These are phyloP conservation scores for Leontocebus nigricollis DNA, from an alignment of 2,797 vertebrate species.

Conservation along the genomic window DNA sequence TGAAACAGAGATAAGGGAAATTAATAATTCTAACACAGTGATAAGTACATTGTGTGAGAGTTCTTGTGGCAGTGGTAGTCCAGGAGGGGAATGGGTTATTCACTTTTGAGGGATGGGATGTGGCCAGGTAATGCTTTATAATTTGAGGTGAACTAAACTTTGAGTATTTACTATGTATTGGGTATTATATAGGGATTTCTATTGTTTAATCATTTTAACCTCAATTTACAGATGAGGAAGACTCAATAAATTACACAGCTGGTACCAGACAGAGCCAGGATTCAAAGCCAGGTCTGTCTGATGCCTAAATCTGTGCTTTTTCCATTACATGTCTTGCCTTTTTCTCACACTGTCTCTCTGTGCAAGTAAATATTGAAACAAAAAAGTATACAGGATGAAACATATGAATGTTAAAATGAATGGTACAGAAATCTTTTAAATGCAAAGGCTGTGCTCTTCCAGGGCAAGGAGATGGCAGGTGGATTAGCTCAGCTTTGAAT, in stretches of 20 bases:
- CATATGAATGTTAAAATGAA: not conserved
- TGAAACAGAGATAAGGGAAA: constrained; percentile 8
- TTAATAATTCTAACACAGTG: not conserved
- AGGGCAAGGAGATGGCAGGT: not conserved
- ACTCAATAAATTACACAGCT: constrained; percentile 29
- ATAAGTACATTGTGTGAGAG: not conserved
- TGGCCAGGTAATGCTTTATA: not conserved
- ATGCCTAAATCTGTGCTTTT: not conserved
- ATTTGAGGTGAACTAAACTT: not conserved
- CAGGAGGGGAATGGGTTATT: not conserved
- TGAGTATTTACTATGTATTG: not conserved
- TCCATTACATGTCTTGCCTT: not conserved
- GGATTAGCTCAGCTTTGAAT: not conserved
- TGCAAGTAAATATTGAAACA: not conserved
- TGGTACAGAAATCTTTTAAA: not conserved
- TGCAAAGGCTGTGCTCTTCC: not conserved
- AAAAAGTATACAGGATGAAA: not conserved
- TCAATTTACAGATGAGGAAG: constrained; percentile 52
- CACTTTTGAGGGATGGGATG: not conserved
- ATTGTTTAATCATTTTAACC: constrained; percentile 44
- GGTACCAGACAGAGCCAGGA: not conserved
- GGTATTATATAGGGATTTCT: not conserved
- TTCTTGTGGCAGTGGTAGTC: not conserved
- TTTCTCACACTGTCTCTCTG: not conserved
- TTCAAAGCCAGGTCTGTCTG: constrained; percentile 7